Percentiles rank a stretch among this genome's conserved stretches.
These are phyloP conservation scores for Orchestia grillus DNA, from an alignment of 1,140 invertebrate species.

Conservation along the genomic window DNA sequence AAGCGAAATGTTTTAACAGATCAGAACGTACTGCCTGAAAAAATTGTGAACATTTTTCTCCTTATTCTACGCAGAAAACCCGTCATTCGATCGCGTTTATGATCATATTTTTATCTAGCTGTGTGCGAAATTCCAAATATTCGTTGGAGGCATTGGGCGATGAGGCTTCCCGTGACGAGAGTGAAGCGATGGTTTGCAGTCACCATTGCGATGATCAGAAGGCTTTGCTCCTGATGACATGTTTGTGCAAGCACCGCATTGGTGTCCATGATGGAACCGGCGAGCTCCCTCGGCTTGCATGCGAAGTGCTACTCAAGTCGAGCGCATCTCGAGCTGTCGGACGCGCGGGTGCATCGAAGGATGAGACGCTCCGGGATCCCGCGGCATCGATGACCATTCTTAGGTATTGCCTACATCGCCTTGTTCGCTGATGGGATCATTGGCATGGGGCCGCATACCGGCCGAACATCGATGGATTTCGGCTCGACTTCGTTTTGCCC, in stretches of 20 bases:
- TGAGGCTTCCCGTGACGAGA: not conserved
- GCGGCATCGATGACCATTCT: not conserved
- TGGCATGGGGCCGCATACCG: not conserved
- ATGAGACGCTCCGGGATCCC: slow-evolving; percentile 29
- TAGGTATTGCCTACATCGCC: not conserved
- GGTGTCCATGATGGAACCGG: slow-evolving; percentile 27
- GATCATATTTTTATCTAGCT: not conserved
- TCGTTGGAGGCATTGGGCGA: not conserved
- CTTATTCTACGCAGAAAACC: too few species aligned
- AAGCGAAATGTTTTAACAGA: too few species aligned
- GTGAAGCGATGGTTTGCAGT: slow-evolving; percentile 35
- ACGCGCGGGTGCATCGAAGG: not conserved
- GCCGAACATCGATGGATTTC: not conserved
- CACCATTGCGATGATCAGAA: slow-evolving; percentile 43
- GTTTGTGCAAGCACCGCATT: slow-evolving; percentile 26
- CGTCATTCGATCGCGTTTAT: not conserved
- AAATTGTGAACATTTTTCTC: not conserved
- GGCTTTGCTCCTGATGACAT: slow-evolving; percentile 45
- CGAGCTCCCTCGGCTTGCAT: slow-evolving; percentile 22
- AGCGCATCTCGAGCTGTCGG: not conserved
- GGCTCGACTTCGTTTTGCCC: not conserved
- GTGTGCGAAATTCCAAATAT: not conserved
- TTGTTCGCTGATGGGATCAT: not conserved
- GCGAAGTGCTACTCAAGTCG: slow-evolving; percentile 21
- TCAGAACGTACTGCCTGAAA: not conserved